phyloP scores from a whole-genome alignment of 2,113 vertebrate species.

The Oophaga pumilio region DNA sequence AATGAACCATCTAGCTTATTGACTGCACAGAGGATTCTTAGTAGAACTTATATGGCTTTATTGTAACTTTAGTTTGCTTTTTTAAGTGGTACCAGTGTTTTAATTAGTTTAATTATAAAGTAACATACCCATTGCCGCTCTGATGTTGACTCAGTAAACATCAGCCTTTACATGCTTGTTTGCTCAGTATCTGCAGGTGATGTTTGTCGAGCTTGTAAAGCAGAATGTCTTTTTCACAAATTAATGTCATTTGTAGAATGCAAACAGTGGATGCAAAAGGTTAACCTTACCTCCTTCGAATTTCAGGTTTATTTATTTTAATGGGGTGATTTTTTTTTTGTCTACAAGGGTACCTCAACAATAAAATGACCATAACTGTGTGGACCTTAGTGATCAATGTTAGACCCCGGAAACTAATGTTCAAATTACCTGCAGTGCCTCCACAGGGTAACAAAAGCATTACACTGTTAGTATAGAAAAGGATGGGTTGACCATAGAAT shows the following conservation, averaged over 20 bases:
- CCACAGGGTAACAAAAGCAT: too few species aligned
- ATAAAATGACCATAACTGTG: too few species aligned
- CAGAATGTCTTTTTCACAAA: constrained; percentile 46
- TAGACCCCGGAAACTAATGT: too few species aligned
- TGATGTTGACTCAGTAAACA: constrained; percentile 54
- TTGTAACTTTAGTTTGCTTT: constrained; percentile 21
- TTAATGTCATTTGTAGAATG: constrained; percentile 53
- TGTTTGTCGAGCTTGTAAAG: constrained; percentile 54
- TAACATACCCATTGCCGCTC: constrained; percentile 34
- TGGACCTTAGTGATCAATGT: too few species aligned
- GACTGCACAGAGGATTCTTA: background rate
- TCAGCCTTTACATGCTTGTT: constrained; percentile 52
- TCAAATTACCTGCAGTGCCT: too few species aligned
- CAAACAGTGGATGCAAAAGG: background rate
- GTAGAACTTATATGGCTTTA: constrained; percentile 3
- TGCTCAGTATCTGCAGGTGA: constrained; percentile 43
- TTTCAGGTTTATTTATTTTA: background rate
- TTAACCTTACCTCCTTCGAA: constrained; percentile 27
- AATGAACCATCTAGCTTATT: background rate
- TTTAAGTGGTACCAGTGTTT: constrained; percentile 37
- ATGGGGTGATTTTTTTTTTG: too few species aligned
- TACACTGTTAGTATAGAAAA: too few species aligned
- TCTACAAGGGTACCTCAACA: too few species aligned
- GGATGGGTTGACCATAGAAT: too few species aligned
- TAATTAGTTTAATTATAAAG: constrained; percentile 56